Evolutionary conservation across 2,113 vertebrate genomes (phyloP).

Genomic region (Tympanuchus pallidicinctus): DNA sequence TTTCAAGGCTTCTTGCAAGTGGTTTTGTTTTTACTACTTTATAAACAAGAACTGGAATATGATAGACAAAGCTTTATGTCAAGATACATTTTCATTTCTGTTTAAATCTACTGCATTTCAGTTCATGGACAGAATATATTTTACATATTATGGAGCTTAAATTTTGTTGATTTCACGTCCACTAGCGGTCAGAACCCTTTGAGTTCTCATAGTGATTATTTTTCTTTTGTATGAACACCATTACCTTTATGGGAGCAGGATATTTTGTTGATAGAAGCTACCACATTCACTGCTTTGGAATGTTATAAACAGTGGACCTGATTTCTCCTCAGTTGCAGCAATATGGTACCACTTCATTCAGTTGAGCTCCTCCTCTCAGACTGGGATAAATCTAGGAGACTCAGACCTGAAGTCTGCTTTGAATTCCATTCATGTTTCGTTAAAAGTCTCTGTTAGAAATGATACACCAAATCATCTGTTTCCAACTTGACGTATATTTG

Average conservation of each 20-base stretch:
- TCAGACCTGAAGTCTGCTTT: background rate
- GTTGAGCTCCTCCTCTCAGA: background rate
- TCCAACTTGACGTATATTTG: background rate
- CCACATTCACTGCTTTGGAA: background rate
- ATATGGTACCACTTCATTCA: background rate
- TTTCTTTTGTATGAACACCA: background rate
- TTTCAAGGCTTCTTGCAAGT: background rate
- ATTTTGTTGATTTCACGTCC: slow-evolving; percentile 18
- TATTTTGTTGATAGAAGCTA: background rate
- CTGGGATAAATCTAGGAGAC: background rate
- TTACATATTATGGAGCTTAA: background rate
- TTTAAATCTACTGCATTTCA: slow-evolving; percentile 52
- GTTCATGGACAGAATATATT: slow-evolving; percentile 29
- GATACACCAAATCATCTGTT: background rate
- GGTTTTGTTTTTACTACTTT: background rate
- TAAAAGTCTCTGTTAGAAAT: slow-evolving; percentile 26
- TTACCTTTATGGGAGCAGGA: background rate
- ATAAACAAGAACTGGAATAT: background rate
- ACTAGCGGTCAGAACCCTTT: slow-evolving; percentile 28
- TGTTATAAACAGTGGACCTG: background rate
- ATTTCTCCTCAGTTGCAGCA: background rate
- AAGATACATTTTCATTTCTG: slow-evolving; percentile 13
- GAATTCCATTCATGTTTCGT: slow-evolving; percentile 27
- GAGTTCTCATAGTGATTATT: slow-evolving; percentile 36
- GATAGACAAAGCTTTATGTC: slow-evolving; percentile 10